Percentiles rank a stretch among this genome's conserved stretches.
These are phyloP conservation scores for Anableps anableps DNA, from an alignment of 2,797 vertebrate species.

Conservation along the genomic window DNA sequence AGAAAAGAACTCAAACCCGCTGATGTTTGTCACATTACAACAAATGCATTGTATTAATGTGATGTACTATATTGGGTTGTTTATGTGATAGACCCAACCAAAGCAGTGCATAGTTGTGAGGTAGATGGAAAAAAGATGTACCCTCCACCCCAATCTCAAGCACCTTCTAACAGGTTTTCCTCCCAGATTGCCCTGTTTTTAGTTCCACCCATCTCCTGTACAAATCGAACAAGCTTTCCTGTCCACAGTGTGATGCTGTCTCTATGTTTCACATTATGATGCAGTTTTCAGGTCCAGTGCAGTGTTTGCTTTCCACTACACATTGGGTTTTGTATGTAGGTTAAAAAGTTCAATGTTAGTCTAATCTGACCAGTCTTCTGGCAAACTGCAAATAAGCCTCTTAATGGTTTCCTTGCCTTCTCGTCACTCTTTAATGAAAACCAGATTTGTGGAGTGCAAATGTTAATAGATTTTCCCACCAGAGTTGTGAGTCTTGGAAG, in stretches of 20 bases:
- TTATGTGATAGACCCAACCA: not conserved
- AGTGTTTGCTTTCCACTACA: not conserved
- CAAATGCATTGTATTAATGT: not conserved
- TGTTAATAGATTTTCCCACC: not conserved
- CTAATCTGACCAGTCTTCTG: not conserved
- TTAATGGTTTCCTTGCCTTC: not conserved
- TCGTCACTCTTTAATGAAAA: not conserved
- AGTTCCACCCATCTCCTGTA: not conserved
- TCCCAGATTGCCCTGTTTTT: not conserved
- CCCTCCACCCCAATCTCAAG: not conserved
- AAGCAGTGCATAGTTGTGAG: not conserved
- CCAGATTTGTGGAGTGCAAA: not conserved
- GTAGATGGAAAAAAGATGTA: not conserved
- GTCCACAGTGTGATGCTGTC: not conserved
- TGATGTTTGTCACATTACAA: not conserved
- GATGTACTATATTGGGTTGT: not conserved
- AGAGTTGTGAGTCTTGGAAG: not conserved
- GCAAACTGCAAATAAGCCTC: not conserved
- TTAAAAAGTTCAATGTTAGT: not conserved
- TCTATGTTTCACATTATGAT: not conserved
- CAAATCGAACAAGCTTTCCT: not conserved
- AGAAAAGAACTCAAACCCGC: not conserved
- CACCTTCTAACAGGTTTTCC: not conserved
- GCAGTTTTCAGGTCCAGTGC: not conserved
- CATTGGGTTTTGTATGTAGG: not conserved